These are phyloP conservation scores for Leptinotarsa texana DNA, from an alignment of 1,140 invertebrate genomes.

Conservation along the genomic window DNA sequence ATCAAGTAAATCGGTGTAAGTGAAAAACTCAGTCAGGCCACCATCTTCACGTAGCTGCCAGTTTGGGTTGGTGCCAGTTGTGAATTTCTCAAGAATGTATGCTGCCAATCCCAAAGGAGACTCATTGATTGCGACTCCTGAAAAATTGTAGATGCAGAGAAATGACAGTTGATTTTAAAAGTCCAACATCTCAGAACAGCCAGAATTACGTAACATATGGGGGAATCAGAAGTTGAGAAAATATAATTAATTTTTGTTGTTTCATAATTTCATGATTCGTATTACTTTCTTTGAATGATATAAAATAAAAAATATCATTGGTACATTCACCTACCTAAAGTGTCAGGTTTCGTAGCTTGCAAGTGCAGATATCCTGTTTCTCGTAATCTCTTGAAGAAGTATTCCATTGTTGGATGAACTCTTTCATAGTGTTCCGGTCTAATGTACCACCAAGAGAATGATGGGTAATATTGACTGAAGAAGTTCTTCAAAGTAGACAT, in stretches of 20 bases:
- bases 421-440: slow-evolving; percentile 61
- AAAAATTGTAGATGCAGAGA: slow-evolving; percentile 9
- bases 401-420: slow-evolving; percentile 65
- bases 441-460: slow-evolving; percentile 59
- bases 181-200: too few relatives aligned
- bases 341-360: slow-evolving; percentile 90
- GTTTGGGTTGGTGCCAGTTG: slow-evolving; percentile 68
- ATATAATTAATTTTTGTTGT: too few relatives aligned
- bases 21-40: slow-evolving; percentile 67
- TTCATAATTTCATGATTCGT: too few relatives aligned
- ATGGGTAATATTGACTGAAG: slow-evolving; percentile 61
- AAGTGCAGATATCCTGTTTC: slow-evolving; percentile 82
- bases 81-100: slow-evolving; percentile 88
- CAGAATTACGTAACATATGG: too few relatives aligned
- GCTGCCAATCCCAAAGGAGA: slow-evolving; percentile 77
- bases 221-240: too few relatives aligned
- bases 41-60: slow-evolving; percentile 62
- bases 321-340: slow-evolving; percentile 68
- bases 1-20: slow-evolving; percentile 78
- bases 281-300: too few relatives aligned
- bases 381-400: slow-evolving; percentile 60
- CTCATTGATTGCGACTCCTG: slow-evolving; percentile 65
- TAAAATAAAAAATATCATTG: too few relatives aligned
- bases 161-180: not conserved
- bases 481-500: slow-evolving; percentile 58